Base-by-base conservation (phyloP, 1,140 invertebrate genomes). In the Drosophila funebris region DNA sequence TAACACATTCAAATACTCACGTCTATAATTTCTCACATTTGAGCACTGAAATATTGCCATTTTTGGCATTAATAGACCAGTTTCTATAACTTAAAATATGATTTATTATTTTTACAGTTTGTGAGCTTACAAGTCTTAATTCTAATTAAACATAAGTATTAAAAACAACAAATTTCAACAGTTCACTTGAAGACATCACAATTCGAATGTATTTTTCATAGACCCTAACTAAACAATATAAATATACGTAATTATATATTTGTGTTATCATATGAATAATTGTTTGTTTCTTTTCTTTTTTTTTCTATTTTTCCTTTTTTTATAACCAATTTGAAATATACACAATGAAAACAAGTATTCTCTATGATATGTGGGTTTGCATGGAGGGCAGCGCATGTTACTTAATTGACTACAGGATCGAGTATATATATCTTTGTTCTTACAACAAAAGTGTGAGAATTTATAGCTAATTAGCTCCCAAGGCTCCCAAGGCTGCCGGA, bases 121-220 rank as follows among this genome's bases (percentile, higher is more conserved):
- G 50, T 73, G 48, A 67, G 56, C 73, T 81, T 81, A 84, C 14
- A 69, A 14, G 54, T 69, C 64, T 61, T 60, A 74, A 24, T 14
- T 22, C 27, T 74, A 70, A 9, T 56, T 70, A 69, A 56, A 27
- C 50, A 61, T 66, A 72, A 43, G 37, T 44, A 69, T 53, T 62
- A 69, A 82, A 87, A 76, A 76, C 78, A 78, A 78, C 9, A 78
- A 87, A 87, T 87, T 87, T 88, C 83, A 87, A 87, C 82, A 87
- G 78, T 88, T 82, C 71, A 87, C 82, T 87, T 85, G 71, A 88
- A 78, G 71, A 76, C 82, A 87, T 87, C 83, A 87, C 82, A 87
- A 82, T 82, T 73, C 70, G 66, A 82, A 88, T 72, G 58, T 7
- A 61, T 69, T 24, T 46, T 84, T 68, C 39, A 60, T 79, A 62